phyloP scores from a whole-genome alignment of 2,888 invertebrate genomes.

The Polymixis flavicincta region DNA sequence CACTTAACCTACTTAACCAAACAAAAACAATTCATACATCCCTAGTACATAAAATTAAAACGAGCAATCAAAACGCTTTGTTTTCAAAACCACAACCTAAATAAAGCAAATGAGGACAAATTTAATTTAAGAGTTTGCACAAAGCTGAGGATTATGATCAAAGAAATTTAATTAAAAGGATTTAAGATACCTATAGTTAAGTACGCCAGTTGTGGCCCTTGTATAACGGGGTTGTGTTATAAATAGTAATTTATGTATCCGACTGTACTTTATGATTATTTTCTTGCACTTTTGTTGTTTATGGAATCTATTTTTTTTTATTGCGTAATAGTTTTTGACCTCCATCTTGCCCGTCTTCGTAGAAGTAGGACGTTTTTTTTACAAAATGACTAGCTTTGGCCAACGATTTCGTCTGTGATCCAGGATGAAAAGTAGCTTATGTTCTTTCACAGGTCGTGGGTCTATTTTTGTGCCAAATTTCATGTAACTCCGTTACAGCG shows the following conservation, averaged over 20 bases:
- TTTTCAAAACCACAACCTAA: slow-evolving; percentile 24
- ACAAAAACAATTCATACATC: background rate
- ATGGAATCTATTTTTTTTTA: background rate
- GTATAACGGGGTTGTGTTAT: slow-evolving; percentile 33
- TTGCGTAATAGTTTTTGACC: background rate
- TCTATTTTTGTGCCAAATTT: no score
- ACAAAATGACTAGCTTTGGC: no score
- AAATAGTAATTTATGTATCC: slow-evolving; percentile 42
- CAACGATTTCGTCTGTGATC: no score
- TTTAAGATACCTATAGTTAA: slow-evolving; percentile 56
- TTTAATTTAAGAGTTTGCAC: slow-evolving; percentile 56
- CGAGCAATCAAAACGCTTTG: slow-evolving; percentile 33
- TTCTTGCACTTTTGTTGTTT: background rate
- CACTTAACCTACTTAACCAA: slow-evolving; percentile 20
- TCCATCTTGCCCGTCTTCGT: background rate
- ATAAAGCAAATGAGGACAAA: slow-evolving; percentile 51
- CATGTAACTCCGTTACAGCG: no score
- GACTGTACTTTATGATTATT: slow-evolving; percentile 24
- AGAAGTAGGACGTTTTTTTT: background rate
- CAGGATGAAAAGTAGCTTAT: no score
- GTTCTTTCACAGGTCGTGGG: no score
- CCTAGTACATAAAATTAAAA: slow-evolving; percentile 25
- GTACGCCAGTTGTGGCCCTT: slow-evolving; percentile 31
- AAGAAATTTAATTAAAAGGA: slow-evolving; percentile 72
- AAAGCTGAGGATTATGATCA: slow-evolving; percentile 61